Evolutionary conservation across 2,888 invertebrate species (phyloP).

Genomic region (Sthenelais limicola): DNA sequence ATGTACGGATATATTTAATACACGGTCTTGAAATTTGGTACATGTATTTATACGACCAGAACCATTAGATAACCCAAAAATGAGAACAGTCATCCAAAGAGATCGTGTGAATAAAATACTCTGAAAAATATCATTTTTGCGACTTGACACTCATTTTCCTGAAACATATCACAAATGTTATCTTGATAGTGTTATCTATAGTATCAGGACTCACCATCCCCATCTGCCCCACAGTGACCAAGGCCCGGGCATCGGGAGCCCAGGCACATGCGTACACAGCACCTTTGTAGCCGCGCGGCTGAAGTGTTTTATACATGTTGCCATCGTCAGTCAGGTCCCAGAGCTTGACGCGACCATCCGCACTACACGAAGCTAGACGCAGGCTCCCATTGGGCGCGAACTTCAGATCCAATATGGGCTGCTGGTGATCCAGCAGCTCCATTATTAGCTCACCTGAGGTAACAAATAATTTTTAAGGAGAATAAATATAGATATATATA

Average conservation of each 20-base stretch:
- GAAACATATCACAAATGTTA: no score
- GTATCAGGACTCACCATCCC: conserved; percentile 66
- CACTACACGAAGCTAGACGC: conserved; percentile 73
- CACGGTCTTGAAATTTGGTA: no score
- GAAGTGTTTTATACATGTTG: conserved; percentile 74
- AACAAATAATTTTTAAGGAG: no score
- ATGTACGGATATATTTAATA: no score
- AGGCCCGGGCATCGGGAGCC: conserved; percentile 72
- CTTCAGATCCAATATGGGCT: conserved; percentile 72
- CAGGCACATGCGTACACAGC: conserved; percentile 73
- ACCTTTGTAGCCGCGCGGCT: conserved; percentile 67
- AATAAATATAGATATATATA: no score
- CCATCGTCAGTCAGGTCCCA: conserved; percentile 76
- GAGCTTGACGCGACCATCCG: conserved; percentile 74
- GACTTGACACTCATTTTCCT: no score
- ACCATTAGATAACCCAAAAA: no score
- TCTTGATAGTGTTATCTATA: no score
- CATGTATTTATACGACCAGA: no score
- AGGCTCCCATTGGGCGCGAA: conserved; percentile 74
- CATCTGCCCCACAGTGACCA: conserved; percentile 64
- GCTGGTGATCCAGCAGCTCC: conserved; percentile 74
- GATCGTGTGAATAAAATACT: no score
- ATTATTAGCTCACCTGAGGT: conserved; percentile 69
- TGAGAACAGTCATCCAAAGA: no score
- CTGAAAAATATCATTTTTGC: no score